Evolutionary conservation across 1,140 invertebrate genomes (phyloP).

Genomic region (Drosophila jambulina): DNA sequence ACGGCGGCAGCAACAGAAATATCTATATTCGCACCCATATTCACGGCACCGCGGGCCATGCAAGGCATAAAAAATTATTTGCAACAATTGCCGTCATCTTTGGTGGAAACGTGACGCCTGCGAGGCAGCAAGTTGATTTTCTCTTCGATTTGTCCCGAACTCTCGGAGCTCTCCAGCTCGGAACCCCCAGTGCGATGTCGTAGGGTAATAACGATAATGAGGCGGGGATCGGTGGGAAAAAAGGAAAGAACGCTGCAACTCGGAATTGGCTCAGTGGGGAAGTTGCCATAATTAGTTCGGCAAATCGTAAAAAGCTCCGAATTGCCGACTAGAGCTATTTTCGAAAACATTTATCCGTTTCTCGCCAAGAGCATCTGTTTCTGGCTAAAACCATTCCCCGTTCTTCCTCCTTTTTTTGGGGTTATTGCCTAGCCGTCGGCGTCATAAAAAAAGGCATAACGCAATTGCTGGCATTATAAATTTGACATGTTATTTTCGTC

Average conservation of each 20-base stretch:
- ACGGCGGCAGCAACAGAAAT: constrained; percentile 1
- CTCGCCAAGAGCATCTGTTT: constrained; percentile 37
- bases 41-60: constrained; percentile 48
- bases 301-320: constrained; percentile 66
- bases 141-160: constrained; percentile 62
- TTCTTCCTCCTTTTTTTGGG: constrained; percentile 29
- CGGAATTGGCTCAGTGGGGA: constrained; percentile 33
- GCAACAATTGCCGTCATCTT: constrained; percentile 81
- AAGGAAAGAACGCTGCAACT: constrained; percentile 15
- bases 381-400: constrained; percentile 38
- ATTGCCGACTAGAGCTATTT: constrained; percentile 46
- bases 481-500: constrained; percentile 82
- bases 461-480: constrained; percentile 81
- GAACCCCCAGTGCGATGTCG: constrained; percentile 28
- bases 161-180: constrained; percentile 10
- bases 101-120: constrained; percentile 72
- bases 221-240: constrained; percentile 25
- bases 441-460: constrained; percentile 59
- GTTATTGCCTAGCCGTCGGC: constrained; percentile 43
- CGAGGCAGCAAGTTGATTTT: constrained; percentile 67
- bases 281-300: constrained; percentile 65
- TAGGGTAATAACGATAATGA: constrained; percentile 21
- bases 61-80: constrained; percentile 79
- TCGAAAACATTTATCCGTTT: constrained; percentile 56
- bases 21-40: constrained; percentile 58